Evolutionary conservation across 2,888 invertebrate genomes (phyloP).

Genomic region (Morpho deidamia): DNA sequence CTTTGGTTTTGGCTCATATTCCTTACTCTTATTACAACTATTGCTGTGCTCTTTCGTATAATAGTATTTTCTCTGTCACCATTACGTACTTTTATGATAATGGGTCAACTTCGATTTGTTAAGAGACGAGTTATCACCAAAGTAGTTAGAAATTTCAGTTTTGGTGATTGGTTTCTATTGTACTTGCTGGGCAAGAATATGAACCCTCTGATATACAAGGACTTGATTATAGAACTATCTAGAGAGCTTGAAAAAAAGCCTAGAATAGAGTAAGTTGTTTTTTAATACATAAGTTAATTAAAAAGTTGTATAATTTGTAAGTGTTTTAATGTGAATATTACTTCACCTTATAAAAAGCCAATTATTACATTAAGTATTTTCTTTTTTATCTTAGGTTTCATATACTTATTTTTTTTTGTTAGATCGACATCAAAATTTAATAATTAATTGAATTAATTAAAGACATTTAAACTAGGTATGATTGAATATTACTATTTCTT

Average conservation of each 20-base stretch:
- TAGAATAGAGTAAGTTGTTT: conserved; percentile 4
- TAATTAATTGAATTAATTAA: too few species aligned
- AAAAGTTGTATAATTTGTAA: neutral
- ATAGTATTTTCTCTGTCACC: conserved; percentile 75
- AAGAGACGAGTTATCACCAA: conserved; percentile 70
- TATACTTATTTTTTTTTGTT: too few species aligned
- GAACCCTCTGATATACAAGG: conserved; percentile 82
- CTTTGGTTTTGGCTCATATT: conserved; percentile 87
- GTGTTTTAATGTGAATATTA: neutral
- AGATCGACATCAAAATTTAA: too few species aligned
- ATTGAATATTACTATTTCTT: too few species aligned
- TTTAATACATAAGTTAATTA: neutral
- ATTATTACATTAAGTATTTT: too few species aligned
- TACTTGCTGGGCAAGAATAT: conserved; percentile 87
- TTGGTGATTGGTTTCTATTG: conserved; percentile 88
- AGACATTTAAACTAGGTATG: too few species aligned
- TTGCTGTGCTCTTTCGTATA: conserved; percentile 82
- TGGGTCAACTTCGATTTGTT: conserved; percentile 78
- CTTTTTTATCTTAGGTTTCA: too few species aligned
- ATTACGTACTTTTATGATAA: conserved; percentile 79
- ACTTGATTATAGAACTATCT: conserved; percentile 77
- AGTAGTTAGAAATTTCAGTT: conserved; percentile 74
- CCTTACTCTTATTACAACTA: conserved; percentile 78
- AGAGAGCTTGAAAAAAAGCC: conserved; percentile 53
- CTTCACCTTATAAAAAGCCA: neutral